Evolutionary conservation across 2,113 vertebrate genomes (phyloP), one percentile per base, ranked within the genome.

Genomic region (Passer montanus): DNA sequence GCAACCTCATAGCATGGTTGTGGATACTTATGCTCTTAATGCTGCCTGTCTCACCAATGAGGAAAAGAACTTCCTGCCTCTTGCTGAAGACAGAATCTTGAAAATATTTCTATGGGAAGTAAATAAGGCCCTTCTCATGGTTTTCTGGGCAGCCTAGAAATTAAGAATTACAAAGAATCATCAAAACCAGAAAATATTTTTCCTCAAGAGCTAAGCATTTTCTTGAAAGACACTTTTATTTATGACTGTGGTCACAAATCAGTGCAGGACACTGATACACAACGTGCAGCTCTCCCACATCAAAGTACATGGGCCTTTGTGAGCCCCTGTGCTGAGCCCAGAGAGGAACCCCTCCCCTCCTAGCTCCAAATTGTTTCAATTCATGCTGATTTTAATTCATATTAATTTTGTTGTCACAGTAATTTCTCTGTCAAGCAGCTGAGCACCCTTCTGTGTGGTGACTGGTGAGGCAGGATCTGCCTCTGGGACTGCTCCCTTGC

Each of bases 1-100:
- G 35, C 8, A 14, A 12, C 30, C 23, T 52, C 0, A 0, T 14
- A 52, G 37, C n/a, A 8, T 0, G 26, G 41, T 3, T 6, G 10
- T 49, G 23, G 30, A 6, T 7, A 35, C 15, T 70, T 1, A 0
- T 47, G 62, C 41, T 66, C 41, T 83, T 64, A 20, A 9, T 66
- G 35, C 55, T 60, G 35, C 11, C 39, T 39, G 39, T 39, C 39
- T 39, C 39, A 39, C 39, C 39, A 39, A 11, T 39, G 39, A 39
- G 24, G 27, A 62, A 70, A 22, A 69, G 33, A 86, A 23, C 18
- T 27, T 85, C 60, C 28, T 69, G 13, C 26, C 14, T 68, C 52
- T 68, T 6, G 1, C 2, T 69, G 27, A 64, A 60, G 46, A 46
- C 74, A 64, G 50, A 24, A 23, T 6, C 11, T 6, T 41, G 24